Conservation (phyloP, 2,797 vertebrate species). For the Sorex maritimensis region DNA sequence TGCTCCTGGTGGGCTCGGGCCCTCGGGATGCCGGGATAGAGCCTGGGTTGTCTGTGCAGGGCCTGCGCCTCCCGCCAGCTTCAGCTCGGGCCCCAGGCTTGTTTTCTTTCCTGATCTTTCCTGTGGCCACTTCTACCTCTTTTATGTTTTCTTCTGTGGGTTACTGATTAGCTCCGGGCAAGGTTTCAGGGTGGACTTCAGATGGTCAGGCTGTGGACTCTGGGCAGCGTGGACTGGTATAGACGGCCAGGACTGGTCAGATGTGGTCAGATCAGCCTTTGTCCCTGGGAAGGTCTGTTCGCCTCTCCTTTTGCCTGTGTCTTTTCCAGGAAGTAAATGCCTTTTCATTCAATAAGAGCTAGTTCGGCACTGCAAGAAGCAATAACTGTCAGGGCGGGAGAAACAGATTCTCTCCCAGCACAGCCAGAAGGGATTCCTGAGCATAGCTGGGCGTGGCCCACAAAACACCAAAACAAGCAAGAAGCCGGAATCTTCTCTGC, state of each 20-base stretch:
- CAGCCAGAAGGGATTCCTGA: no score
- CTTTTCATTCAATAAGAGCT: background rate
- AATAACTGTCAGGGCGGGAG: background rate
- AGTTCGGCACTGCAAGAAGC: background rate
- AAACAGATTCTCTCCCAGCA: no score
- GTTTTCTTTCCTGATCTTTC: background rate
- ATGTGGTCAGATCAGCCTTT: background rate
- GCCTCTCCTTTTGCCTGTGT: background rate
- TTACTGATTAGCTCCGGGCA: conserved; percentile 34
- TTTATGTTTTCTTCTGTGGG: background rate
- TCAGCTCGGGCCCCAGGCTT: background rate
- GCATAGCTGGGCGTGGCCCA: no score
- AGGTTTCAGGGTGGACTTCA: conserved; percentile 21
- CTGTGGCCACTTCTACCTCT: background rate
- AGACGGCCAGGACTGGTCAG: background rate
- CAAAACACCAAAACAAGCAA: no score
- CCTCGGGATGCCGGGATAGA: no score
- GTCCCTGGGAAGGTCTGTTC: background rate
- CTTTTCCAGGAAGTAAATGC: background rate
- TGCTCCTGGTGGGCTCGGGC: no score
- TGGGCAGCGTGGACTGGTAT: background rate
- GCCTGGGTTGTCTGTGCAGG: background rate
- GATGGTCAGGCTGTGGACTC: background rate
- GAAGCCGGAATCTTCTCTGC: no score
- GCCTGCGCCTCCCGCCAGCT: no score